Evolutionary conservation across 2,113 vertebrate species (phyloP).

Genomic region (Periophthalmodon schlosseri): DNA sequence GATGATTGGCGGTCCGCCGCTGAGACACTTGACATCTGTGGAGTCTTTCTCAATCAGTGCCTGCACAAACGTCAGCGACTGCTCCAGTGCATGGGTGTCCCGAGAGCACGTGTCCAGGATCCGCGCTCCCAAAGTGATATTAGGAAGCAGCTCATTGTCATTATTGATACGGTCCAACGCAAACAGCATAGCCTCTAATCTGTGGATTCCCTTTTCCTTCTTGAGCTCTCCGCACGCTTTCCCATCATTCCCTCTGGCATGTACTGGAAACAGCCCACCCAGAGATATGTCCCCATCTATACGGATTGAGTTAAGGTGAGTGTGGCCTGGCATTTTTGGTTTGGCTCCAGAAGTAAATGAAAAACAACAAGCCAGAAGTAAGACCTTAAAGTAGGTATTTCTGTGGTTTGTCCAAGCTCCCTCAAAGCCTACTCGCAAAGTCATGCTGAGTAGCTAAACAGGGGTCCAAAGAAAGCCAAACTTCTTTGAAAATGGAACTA

Average conservation of each 20-base stretch:
- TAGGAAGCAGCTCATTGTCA: slow-evolving; percentile 92
- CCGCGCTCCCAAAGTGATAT: slow-evolving; percentile 93
- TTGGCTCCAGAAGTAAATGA: slow-evolving; percentile 78
- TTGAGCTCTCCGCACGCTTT: slow-evolving; percentile 94
- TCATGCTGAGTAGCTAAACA: slow-evolving; percentile 70
- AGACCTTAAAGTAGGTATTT: slow-evolving; percentile 40
- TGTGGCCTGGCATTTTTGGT: slow-evolving; percentile 86
- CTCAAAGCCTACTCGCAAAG: slow-evolving; percentile 55
- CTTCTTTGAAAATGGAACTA: slow-evolving; percentile 62
- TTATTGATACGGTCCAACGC: slow-evolving; percentile 96
- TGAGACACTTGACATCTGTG: slow-evolving; percentile 90
- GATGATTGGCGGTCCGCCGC: slow-evolving; percentile 93
- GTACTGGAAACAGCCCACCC: slow-evolving; percentile 93
- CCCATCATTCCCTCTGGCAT: slow-evolving; percentile 86
- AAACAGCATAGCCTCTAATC: slow-evolving; percentile 95
- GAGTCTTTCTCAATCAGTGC: slow-evolving; percentile 96
- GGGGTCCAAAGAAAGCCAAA: slow-evolving; percentile 60
- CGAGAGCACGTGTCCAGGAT: slow-evolving; percentile 95
- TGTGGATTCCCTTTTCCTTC: slow-evolving; percentile 96
- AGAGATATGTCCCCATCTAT: slow-evolving; percentile 96
- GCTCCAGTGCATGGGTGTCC: slow-evolving; percentile 94
- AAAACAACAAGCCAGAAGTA: slow-evolving; percentile 71
- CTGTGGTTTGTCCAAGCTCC: slow-evolving; percentile 47
- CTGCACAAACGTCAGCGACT: slow-evolving; percentile 96
- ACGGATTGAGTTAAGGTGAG: slow-evolving; percentile 94